Percentiles rank a stretch among this genome's conserved stretches.
These are phyloP conservation scores for Chauna torquata DNA, from an alignment of 2,113 vertebrate species.

Conservation along the genomic window DNA sequence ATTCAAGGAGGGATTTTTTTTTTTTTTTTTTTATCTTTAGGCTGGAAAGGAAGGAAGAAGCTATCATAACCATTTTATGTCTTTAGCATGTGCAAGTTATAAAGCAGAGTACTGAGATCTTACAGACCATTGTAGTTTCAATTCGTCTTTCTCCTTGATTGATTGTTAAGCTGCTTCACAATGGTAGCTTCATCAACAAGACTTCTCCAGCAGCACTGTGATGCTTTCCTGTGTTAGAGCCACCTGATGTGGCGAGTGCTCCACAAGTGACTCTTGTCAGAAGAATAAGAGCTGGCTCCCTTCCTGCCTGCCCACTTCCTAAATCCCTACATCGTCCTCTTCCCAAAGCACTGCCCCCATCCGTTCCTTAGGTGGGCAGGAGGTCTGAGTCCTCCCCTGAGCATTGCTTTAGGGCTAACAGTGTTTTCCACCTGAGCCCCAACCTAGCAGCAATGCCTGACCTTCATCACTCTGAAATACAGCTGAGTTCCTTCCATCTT, in stretches of 20 bases:
- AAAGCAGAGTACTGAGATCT: not conserved
- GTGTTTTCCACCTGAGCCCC: not conserved
- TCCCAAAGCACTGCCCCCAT: not conserved
- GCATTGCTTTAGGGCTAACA: not conserved
- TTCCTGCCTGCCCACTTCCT: not conserved
- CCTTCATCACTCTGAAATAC: not conserved
- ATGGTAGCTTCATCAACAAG: not conserved
- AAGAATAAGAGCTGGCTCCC: not conserved
- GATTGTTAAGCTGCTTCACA: conserved; percentile 19
- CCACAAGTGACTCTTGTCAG: not conserved
- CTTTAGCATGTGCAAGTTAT: conserved; percentile 11
- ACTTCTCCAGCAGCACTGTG: not conserved
- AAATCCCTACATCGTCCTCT: not conserved
- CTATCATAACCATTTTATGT: not conserved
- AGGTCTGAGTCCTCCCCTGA: not conserved
- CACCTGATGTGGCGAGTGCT: not conserved
- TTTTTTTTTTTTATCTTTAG: not conserved
- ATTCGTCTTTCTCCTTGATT: conserved; percentile 43
- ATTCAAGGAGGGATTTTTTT: not conserved
- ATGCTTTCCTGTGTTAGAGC: not conserved
- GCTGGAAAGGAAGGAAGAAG: conserved; percentile 31
- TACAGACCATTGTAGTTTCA: not conserved
- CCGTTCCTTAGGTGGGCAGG: not conserved
- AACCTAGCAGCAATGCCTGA: not conserved
- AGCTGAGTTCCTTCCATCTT: not conserved